Base-by-base conservation (phyloP, 2,797 vertebrate genomes). In the Aselliscus stoliczkanus region DNA sequence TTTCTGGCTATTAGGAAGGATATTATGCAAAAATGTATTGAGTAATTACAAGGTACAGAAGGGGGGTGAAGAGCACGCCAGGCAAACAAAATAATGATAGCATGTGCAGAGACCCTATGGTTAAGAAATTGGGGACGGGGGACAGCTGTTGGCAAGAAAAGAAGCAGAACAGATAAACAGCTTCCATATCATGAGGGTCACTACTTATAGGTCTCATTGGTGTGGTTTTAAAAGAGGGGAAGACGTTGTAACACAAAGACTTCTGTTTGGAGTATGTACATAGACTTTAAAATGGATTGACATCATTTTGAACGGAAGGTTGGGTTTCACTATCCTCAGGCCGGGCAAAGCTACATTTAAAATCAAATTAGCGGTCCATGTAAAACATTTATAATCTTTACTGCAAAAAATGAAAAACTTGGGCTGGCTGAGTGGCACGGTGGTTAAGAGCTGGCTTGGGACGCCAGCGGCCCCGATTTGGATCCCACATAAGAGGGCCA, bases 1-100 rank as follows among this genome's bases (percentile, higher is more conserved):
- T 92, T 95, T 87, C 65, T n/a, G 17, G 18, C 54, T 89, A 44
- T n/a, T 62, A 47, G 39, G 65, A 65, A 95, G 23, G 3, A 54
- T 80, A 84, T 62, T 69, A 69, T 96, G 72, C 60, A 79, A 92
- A 92, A 94, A 56, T 88, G 9, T 70, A 60, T 39, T 83, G 37
- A 83, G 27, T 3, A 62, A 87, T 80, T 89, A 69, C 4, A 29
- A 76, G 18, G 72, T 44, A 86, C 62, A 91, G 25, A 88, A 80
- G 47, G 34, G 31, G 31, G 82, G 18, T 87, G 23, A 79, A 95
- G 42, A 93, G 14, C 50, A 87, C 79, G 73, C 44, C n/a, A 72
- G 50, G 27, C n/a, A 85, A 94, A 91, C 15, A 31, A 95, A 93
- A 79, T 47, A 18, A 84, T 11, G 14, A 79, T 14, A 93, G 37